Evolutionary conservation across 64 coral and sea anemone species (phyloP).

Genomic region (Cladopsammia gracilis): DNA sequence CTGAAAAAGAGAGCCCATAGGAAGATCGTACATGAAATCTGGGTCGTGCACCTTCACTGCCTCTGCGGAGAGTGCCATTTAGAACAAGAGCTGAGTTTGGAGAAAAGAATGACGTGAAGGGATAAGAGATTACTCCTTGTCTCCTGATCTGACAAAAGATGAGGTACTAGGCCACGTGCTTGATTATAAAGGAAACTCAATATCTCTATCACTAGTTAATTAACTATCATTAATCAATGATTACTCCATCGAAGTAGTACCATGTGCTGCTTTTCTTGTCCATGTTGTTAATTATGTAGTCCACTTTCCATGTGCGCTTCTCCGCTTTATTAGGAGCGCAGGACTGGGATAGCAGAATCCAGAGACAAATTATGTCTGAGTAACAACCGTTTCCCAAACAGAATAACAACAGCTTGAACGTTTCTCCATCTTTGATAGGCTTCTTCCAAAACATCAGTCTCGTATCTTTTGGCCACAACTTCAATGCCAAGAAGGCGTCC

Average conservation of each 20-base stretch:
- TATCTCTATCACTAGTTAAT: no score
- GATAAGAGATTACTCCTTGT: not conserved
- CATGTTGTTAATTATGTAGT: conserved; percentile 1
- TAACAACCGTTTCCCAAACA: conserved; percentile 30
- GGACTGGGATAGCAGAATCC: conserved; percentile 21
- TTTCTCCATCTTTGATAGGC: not conserved
- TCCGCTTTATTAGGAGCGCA: not conserved
- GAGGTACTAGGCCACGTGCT: not conserved
- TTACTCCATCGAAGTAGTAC: not conserved
- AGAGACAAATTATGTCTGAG: not conserved
- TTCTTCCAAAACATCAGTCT: conserved; percentile 39
- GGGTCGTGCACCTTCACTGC: not conserved
- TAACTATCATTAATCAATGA: no score
- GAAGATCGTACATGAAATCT: not conserved
- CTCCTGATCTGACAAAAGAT: not conserved
- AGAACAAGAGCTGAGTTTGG: not conserved
- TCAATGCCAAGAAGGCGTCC: no score
- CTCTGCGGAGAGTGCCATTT: not conserved
- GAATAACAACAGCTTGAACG: conserved; percentile 38
- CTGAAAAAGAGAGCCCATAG: not conserved
- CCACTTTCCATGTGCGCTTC: not conserved
- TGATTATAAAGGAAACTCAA: no score
- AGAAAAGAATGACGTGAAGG: not conserved
- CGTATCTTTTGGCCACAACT: not conserved
- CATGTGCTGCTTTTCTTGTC: conserved; percentile 10